Percentiles rank a stretch among this genome's conserved stretches.
These are phyloP conservation scores for Falco naumanni DNA, from an alignment of 2,797 vertebrate species.

Conservation along the genomic window DNA sequence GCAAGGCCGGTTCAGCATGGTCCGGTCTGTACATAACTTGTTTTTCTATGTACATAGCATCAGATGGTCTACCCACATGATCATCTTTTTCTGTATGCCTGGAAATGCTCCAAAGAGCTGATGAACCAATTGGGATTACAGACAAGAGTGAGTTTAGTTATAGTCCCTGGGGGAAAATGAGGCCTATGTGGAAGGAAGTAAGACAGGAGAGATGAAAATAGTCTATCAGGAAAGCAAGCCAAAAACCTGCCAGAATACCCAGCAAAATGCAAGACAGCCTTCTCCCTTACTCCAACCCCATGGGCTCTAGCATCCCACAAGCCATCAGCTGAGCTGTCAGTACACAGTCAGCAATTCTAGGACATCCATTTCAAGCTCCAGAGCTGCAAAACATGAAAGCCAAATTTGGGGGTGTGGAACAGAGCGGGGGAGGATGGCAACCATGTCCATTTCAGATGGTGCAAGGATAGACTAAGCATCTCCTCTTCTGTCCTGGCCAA, in stretches of 20 bases:
- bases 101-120: constrained; percentile 55
- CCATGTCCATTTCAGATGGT: not conserved
- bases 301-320: constrained; percentile 30
- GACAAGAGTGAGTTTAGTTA: constrained; percentile 47
- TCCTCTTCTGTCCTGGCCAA: not conserved
- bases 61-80: constrained; percentile 45
- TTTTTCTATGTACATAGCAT: not conserved
- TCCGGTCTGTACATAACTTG: not conserved
- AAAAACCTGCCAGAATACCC: constrained; percentile 46
- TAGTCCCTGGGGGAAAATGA: constrained; percentile 37
- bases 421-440: not conserved
- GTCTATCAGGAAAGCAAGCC: constrained; percentile 47
- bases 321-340: constrained; percentile 51
- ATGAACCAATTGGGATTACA: constrained; percentile 50
- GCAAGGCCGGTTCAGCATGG: not conserved
- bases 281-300: not conserved
- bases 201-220: constrained; percentile 66
- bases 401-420: not conserved
- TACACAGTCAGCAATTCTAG: constrained; percentile 29
- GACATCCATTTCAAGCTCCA: constrained; percentile 15
- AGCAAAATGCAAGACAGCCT: constrained; percentile 21
- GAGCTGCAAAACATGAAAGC: not conserved
- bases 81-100: constrained; percentile 40
- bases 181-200: constrained; percentile 56
- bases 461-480: not conserved